phyloP scores from a whole-genome alignment of 2,888 invertebrate genomes.

The Zhengitettix transpicula region DNA sequence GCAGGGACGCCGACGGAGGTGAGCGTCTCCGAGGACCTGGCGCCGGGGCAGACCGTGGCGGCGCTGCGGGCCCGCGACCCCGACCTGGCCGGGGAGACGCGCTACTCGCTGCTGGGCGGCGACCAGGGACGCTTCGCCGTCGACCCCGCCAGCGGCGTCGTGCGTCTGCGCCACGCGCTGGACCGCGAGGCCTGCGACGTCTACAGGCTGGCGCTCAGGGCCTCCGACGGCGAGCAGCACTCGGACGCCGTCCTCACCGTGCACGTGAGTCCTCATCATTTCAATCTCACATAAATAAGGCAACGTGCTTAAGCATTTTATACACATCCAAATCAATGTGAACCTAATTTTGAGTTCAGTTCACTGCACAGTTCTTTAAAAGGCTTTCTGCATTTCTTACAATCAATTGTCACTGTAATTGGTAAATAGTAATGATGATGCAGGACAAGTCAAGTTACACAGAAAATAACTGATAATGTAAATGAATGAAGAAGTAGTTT shows the following conservation, averaged over 20 bases:
- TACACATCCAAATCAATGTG: too few relatives aligned
- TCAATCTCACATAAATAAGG: too few relatives aligned
- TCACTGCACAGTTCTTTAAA: too few relatives aligned
- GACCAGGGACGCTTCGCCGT: slow-evolving; percentile 36
- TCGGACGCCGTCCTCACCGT: slow-evolving; percentile 63
- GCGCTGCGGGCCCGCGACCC: slow-evolving; percentile 68
- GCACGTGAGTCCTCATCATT: slow-evolving; percentile 54
- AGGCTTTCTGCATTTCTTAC: too few relatives aligned
- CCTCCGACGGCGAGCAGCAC: slow-evolving; percentile 76
- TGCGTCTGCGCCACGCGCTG: slow-evolving; percentile 59
- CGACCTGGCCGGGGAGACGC: slow-evolving; percentile 62
- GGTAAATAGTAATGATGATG: too few relatives aligned
- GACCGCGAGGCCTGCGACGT: slow-evolving; percentile 67
- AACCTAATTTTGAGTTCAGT: too few relatives aligned
- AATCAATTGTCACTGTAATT: too few relatives aligned
- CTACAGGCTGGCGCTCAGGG: slow-evolving; percentile 65
- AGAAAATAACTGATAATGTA: too few relatives aligned
- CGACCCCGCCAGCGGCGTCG: slow-evolving; percentile 51
- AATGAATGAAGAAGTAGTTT: too few relatives aligned
- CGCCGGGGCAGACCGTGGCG: slow-evolving; percentile 62
- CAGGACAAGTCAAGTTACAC: too few relatives aligned
- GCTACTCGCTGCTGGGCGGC: slow-evolving; percentile 51
- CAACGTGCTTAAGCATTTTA: too few relatives aligned
- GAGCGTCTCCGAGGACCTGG: slow-evolving; percentile 70
- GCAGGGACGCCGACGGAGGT: slow-evolving; percentile 51